Percentiles rank a stretch among this genome's conserved stretches.
Conservation (phyloP, 2,113 vertebrate genomes). For the Morone saxatilis region DNA sequence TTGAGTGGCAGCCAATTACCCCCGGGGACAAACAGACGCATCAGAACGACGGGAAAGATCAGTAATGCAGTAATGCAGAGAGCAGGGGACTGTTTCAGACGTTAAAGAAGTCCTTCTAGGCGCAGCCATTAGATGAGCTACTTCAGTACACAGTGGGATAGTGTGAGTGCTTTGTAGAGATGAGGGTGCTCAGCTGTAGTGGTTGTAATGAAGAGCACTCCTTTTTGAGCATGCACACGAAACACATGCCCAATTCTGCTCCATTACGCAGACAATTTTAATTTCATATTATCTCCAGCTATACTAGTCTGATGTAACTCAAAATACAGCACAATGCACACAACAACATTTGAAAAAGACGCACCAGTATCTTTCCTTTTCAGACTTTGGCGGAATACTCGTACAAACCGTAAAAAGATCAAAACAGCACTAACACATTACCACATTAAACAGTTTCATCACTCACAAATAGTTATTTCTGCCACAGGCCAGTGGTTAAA, state of each 20-base stretch:
- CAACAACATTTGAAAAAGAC: neutral
- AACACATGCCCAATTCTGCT: neutral
- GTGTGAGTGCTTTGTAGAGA: constrained; percentile 29
- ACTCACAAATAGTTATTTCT: constrained; percentile 25
- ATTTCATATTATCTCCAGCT: neutral
- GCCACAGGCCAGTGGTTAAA: constrained; percentile 55
- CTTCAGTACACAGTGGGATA: constrained; percentile 48
- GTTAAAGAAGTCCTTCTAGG: constrained; percentile 31
- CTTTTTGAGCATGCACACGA: constrained; percentile 19
- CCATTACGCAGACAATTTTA: neutral
- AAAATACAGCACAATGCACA: neutral
- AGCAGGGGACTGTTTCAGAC: neutral
- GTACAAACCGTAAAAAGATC: neutral
- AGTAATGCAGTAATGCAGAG: neutral
- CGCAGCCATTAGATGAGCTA: constrained; percentile 32
- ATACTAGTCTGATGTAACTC: neutral
- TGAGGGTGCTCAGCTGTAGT: constrained; percentile 46
- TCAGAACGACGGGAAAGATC: too few relatives aligned
- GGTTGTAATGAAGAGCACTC: constrained; percentile 24
- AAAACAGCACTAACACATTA: neutral
- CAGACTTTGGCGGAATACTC: neutral
- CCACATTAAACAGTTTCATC: neutral
- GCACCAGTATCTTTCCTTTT: neutral
- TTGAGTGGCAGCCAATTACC: neutral
- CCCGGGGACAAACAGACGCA: too few relatives aligned